These are phyloP conservation scores for Exocentrus adspersus DNA, from an alignment of 2,888 invertebrate genomes.

Conservation along the genomic window DNA sequence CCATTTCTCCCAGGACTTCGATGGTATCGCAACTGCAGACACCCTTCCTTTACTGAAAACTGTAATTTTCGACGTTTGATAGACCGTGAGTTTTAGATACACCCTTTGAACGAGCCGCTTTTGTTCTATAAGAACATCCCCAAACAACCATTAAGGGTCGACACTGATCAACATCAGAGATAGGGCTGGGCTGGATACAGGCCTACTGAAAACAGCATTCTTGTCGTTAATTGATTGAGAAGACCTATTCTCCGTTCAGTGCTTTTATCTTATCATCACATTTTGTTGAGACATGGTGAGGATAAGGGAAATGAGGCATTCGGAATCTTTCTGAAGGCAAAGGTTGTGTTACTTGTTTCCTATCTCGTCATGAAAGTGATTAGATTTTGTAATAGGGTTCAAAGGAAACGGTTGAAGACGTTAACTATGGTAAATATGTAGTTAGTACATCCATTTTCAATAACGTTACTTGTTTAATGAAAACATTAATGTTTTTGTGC, in stretches of 20 bases:
- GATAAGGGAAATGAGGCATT: background rate
- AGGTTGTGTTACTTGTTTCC: no score
- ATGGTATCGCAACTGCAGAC: slow-evolving; percentile 7
- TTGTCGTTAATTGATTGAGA: slow-evolving; percentile 37
- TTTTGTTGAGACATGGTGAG: background rate
- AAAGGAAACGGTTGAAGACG: no score
- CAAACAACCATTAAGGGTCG: slow-evolving; percentile 35
- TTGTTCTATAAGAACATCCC: slow-evolving; percentile 42
- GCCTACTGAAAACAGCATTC: slow-evolving; percentile 28
- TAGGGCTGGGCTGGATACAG: slow-evolving; percentile 32
- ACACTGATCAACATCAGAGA: slow-evolving; percentile 40
- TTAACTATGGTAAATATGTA: no score
- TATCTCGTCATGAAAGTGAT: no score
- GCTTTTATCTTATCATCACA: slow-evolving; percentile 1
- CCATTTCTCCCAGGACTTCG: background rate
- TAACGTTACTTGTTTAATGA: no score
- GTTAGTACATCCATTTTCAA: no score
- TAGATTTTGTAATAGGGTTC: no score
- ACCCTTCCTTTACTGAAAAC: slow-evolving; percentile 24
- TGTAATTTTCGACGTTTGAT: slow-evolving; percentile 30
- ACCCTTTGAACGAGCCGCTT: slow-evolving; percentile 42
- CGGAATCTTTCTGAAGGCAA: background rate
- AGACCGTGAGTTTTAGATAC: slow-evolving; percentile 36
- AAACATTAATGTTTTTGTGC: no score
- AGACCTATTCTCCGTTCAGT: slow-evolving; percentile 9